Evolutionary conservation across 1,140 invertebrate genomes (phyloP).

Genomic region (Stratiolaelaps scimitus): DNA sequence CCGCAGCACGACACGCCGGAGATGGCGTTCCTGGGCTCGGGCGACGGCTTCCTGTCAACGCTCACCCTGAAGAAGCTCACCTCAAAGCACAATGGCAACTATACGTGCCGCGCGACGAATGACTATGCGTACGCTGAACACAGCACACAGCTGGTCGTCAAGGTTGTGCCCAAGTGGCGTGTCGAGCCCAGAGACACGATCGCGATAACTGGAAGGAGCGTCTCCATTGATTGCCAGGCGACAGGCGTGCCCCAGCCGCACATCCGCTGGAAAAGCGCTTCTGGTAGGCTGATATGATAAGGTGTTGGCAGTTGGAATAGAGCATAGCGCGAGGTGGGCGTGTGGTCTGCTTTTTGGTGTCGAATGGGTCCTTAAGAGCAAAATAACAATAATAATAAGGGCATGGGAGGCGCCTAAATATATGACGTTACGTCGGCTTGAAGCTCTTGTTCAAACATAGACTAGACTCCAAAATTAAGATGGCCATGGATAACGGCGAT

Average conservation of each 20-base stretch:
- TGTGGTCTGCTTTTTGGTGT: no score
- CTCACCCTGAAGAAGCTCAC: conserved; percentile 41
- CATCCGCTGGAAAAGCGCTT: conserved; percentile 57
- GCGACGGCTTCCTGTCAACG: conserved; percentile 40
- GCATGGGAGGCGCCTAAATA: no score
- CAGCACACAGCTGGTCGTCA: conserved; percentile 45
- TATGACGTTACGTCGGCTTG: no score
- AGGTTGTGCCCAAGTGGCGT: conserved; percentile 69
- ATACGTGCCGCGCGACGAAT: conserved; percentile 48
- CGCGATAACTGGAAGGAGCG: conserved; percentile 65
- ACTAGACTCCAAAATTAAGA: no score
- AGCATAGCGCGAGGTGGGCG: no score
- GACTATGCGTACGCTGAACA: conserved; percentile 43
- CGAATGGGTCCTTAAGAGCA: no score
- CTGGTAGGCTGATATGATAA: conserved; percentile 32
- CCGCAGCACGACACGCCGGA: conserved; percentile 37
- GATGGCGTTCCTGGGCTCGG: conserved; percentile 34
- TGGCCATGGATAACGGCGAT: no score
- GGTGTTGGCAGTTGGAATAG: no score
- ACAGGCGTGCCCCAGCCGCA: conserved; percentile 74
- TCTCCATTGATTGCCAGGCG: conserved; percentile 74
- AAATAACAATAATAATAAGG: no score
- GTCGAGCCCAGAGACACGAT: conserved; percentile 72
- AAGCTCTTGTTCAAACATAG: no score
- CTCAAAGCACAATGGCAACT: conserved; percentile 47